Percentiles rank a stretch among this genome's conserved stretches.
Evolutionary conservation across 2,888 invertebrate genomes (phyloP).

Genomic region (Ormia ochracea): DNA sequence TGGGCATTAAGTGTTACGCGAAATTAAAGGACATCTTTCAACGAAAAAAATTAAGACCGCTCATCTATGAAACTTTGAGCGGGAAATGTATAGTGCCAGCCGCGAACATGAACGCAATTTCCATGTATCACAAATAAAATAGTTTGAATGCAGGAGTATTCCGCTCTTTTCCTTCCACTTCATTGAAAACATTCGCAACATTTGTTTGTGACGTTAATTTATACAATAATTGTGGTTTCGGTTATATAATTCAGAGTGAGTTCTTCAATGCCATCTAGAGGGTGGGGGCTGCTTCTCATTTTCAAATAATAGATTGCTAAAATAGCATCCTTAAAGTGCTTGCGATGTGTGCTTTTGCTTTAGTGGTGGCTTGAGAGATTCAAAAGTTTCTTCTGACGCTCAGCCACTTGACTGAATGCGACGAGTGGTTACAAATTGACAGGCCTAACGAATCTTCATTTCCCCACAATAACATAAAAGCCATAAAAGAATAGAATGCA

Average conservation of each 20-base stretch:
- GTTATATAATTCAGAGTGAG: constrained; percentile 20
- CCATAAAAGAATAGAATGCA: constrained; percentile 10
- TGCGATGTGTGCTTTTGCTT: background rate
- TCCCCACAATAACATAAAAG: constrained; percentile 7
- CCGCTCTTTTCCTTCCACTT: constrained; percentile 72
- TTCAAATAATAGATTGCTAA: constrained; percentile 33
- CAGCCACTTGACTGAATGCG: constrained; percentile 33
- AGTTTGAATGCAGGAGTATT: constrained; percentile 40
- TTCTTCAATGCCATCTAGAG: background rate
- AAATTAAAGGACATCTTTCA: constrained; percentile 67
- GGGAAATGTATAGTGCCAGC: too few species aligned
- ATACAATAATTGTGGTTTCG: constrained; percentile 74
- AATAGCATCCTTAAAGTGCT: constrained; percentile 1
- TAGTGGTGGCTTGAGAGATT: constrained; percentile 23
- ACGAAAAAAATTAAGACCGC: constrained; percentile 39
- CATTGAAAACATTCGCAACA: constrained; percentile 78
- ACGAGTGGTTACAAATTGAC: constrained; percentile 61
- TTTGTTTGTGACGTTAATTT: constrained; percentile 77
- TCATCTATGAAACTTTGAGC: too few species aligned
- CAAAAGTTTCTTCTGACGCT: background rate
- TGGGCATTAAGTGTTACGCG: constrained; percentile 71
- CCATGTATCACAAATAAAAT: constrained; percentile 50
- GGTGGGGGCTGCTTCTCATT: constrained; percentile 20
- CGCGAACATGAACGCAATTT: constrained; percentile 24
- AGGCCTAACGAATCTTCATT: constrained; percentile 63